Base-by-base conservation (phyloP, 2,113 vertebrate genomes). In the Tychaedon coryphoeus region DNA sequence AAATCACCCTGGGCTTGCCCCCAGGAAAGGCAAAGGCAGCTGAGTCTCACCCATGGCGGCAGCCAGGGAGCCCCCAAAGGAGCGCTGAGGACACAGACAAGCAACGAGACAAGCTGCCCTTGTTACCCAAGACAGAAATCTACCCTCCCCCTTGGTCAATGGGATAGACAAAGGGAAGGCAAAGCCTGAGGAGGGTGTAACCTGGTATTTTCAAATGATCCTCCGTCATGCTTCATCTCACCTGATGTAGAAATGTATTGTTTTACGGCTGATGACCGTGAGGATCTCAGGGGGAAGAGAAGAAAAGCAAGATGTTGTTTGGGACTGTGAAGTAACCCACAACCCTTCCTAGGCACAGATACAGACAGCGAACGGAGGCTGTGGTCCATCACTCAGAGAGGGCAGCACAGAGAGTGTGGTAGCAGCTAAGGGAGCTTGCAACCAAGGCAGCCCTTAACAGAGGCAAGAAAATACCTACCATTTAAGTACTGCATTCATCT, bases 211-310 rank as follows among this genome's bases (percentile, higher is more conserved):
- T 82, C 42, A 33, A 75, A 71, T 87, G 50, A 85, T 43, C 26
- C 12, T 72, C 6, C 16, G 28, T 62, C 20, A 53, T 0, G 0
- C 54, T 83, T 86, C 1, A 3, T 43, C 61, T 71, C 25, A 24
- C 29, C 33, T 58, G 34, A 58, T 34, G 81, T 77, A 77, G 62
- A 77, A 81, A 71, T 10, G 4, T 12, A 34, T 31, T 71, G 15
- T 24, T 85, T 85, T 48, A 34, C 23, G 31, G 25, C 72, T 89
- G 72, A 62, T 45, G 47, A 71, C 2, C 58, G 23, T 15, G 31
- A 19, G 15, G 22, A 77, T 54, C 40, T 74, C 38, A 51, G 31
- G 50, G 14, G 14, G 12, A 74, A 81, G 22, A 31, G 15, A 80
- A 73, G 42, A 91, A 80, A 88, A 51, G 28, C 25, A 80, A 18